A percentile compares a stretch with the other conserved stretches of the same genome.
Conservation (phyloP, 2,888 invertebrate species). For the Arrhopalites spinosus region DNA sequence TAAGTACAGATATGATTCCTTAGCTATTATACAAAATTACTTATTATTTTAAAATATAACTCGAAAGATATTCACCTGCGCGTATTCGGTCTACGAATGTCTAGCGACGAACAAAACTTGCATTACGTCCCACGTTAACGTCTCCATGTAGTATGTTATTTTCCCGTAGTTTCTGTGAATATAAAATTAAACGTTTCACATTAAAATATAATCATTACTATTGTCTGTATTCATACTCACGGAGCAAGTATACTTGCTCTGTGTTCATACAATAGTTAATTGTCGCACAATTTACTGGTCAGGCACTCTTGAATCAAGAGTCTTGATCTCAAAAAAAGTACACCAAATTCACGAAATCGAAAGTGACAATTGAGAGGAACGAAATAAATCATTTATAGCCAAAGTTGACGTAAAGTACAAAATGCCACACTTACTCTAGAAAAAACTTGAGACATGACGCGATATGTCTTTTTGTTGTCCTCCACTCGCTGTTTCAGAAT, state of each 20-base stretch:
- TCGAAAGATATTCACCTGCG: too few relatives aligned
- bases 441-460: conserved; percentile 75
- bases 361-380: conserved; percentile 14
- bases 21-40: too few relatives aligned
- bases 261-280: too few relatives aligned
- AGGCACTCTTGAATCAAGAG: too few relatives aligned
- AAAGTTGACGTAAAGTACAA: neutral
- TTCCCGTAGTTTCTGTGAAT: conserved; percentile 41
- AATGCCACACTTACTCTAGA: conserved; percentile 67
- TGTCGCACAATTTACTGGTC: too few relatives aligned
- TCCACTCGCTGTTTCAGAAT: conserved; percentile 67
- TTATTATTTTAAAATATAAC: too few relatives aligned
- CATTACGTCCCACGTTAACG: conserved; percentile 38
- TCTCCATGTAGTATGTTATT: conserved; percentile 41
- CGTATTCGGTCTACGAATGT: too few relatives aligned
- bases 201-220: neutral
- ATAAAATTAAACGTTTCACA: neutral
- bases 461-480: conserved; percentile 69
- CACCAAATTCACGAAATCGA: too few relatives aligned
- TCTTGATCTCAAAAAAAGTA: too few relatives aligned
- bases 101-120: conserved; percentile 36
- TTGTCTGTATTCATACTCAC: neutral
- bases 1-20: too few relatives aligned
- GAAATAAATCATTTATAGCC: too few relatives aligned
- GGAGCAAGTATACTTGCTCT: too few relatives aligned